Percentiles rank a stretch among this genome's conserved stretches.
phyloP scores from a whole-genome alignment of 2,113 vertebrate species.

The Bufo gargarizans region DNA sequence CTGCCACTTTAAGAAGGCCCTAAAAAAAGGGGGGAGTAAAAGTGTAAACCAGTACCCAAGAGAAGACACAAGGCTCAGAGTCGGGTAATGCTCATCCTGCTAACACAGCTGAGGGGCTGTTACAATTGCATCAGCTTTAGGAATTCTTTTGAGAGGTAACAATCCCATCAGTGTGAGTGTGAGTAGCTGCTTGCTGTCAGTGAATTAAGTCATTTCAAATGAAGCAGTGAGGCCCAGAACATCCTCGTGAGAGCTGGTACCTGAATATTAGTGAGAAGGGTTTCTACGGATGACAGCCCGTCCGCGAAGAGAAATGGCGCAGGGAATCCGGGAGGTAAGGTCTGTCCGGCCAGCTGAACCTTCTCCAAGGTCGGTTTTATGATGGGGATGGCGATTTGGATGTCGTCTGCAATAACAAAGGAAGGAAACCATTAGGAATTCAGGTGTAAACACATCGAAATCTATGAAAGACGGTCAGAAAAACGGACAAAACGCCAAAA shows the following conservation, averaged over 20 bases:
- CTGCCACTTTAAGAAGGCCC: slow-evolving; percentile 90
- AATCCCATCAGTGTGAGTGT: too few species aligned
- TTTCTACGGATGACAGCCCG: slow-evolving; percentile 91
- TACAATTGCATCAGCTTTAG: too few species aligned
- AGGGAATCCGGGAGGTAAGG: slow-evolving; percentile 85
- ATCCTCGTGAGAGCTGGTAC: slow-evolving; percentile 65
- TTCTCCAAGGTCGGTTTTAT: slow-evolving; percentile 86
- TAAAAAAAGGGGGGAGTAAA: slow-evolving; percentile 61
- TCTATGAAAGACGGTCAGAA: background rate
- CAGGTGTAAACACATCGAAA: slow-evolving; percentile 16
- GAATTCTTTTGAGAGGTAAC: too few species aligned
- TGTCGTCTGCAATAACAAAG: slow-evolving; percentile 79
- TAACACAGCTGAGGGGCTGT: too few species aligned
- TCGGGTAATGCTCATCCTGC: background rate
- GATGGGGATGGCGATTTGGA: slow-evolving; percentile 82
- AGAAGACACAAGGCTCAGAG: background rate
- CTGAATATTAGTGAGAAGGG: slow-evolving; percentile 96
- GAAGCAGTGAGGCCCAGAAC: too few species aligned
- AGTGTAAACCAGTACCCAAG: background rate
- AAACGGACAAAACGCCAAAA: slow-evolving; percentile 31
- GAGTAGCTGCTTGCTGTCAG: too few species aligned
- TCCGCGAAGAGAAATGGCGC: slow-evolving; percentile 91
- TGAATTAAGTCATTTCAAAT: too few species aligned
- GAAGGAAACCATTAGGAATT: slow-evolving; percentile 22
- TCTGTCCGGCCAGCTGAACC: slow-evolving; percentile 80